Percentiles rank a stretch among this genome's conserved stretches.
phyloP scores from a whole-genome alignment of 2,113 vertebrate genomes.

The Indicator maculatus region DNA sequence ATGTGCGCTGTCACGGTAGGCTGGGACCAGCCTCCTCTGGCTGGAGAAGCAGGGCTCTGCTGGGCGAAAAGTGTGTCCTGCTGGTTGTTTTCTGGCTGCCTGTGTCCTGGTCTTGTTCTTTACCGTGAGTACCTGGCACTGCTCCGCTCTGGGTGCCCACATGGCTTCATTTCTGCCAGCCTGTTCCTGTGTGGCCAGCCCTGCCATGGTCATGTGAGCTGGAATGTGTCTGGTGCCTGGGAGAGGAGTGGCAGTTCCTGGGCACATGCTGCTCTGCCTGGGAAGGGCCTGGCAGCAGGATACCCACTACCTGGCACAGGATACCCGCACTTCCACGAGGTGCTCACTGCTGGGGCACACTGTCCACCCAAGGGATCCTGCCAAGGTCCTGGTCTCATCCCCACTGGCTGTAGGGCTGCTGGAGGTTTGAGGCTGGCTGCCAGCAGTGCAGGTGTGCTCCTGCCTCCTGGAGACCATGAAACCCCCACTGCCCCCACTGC shows the following conservation, averaged over 20 bases:
- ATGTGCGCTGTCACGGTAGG: neutral
- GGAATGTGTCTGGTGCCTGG: neutral
- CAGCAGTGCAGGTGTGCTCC: neutral
- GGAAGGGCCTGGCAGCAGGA: neutral
- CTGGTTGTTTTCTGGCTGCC: neutral
- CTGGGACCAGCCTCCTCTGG: neutral
- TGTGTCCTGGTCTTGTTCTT: neutral
- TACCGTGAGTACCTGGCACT: neutral
- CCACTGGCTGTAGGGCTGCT: neutral
- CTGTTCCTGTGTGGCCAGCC: rapidly evolving
- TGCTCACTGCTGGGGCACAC: neutral
- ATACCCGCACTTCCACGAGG: neutral
- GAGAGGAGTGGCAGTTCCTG: neutral
- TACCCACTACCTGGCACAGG: too few species aligned
- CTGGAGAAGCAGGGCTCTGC: neutral
- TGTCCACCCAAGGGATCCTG: neutral
- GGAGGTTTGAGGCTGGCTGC: neutral
- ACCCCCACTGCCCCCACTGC: neutral
- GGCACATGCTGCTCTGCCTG: rapidly evolving
- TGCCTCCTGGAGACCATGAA: rapidly evolving
- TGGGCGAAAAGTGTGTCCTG: neutral
- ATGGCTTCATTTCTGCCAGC: neutral
- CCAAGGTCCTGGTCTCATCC: rapidly evolving
- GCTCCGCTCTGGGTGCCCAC: neutral
- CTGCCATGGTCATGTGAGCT: rapidly evolving